Base-by-base conservation (phyloP, 2,797 vertebrate genomes). In the Myotis myotis region DNA sequence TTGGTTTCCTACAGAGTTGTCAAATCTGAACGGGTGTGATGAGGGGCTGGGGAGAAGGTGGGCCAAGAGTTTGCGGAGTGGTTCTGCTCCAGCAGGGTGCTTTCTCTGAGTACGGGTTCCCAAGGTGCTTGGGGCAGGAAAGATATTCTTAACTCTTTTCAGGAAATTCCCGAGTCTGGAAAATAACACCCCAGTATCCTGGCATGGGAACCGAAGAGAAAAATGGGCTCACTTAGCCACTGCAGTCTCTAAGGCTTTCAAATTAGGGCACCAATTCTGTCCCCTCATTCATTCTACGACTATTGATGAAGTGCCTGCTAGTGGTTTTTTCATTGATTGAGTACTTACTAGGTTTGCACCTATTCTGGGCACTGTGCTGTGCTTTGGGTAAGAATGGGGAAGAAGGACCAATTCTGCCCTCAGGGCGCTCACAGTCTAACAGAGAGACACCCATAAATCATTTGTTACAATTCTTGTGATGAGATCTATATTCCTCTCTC, bases 1-100 rank as follows among this genome's bases (percentile, higher is more conserved):
- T 91, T 89, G 90, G 89, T 96, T 97, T 98, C 97, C 96, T 97
- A 89, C 85, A 87, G 95, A 96, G 91, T 71, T 87, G 93, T 95
- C 89, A 93, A 64, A 95, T 86, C 94, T 91, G 82, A 76, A 81
- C 75, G 68, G 2, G n/a, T 30, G 3, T 5, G 19, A 4, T 6
- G 23, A 22, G 70, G 11, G 53, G 2, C 10, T 9, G 36, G 74
- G 64, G 71, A 66, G n/a, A 55, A 72, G 30, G 49, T 8, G 23
- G 25, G 68, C 19, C 0, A 33, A 91, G 75, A 49, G 25, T 22
- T 10, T n/a, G 60, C 47, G 7, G 13, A 10, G 15, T 28, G 41
- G 28, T 30, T 87, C 72, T 57, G 7, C 25, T 60, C 22, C 38
- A 3, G 41, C 23, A 13, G 8, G 12, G 10, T 5, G 20, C 70